A percentile compares a stretch with the other conserved stretches of the same genome.
Evolutionary conservation across 53 echinoderm and acorn worm species (phyloP).

Genomic region (Hippasteria phrygiana): DNA sequence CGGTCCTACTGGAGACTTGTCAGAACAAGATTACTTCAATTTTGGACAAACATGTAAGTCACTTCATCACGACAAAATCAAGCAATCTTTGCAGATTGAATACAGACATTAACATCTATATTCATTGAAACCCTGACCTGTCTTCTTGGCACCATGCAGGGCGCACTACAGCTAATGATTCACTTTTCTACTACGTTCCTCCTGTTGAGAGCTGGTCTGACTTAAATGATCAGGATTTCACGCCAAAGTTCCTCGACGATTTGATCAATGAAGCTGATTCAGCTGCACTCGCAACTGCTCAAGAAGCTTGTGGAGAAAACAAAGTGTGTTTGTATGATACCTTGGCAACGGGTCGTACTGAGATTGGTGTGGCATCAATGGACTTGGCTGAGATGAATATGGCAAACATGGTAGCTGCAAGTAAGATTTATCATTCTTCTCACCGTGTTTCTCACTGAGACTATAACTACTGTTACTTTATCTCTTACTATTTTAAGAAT

Average conservation of each 20-base stretch:
- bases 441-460: background rate
- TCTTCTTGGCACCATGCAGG: slow-evolving; percentile 11
- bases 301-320: slow-evolving; percentile 18
- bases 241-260: slow-evolving; percentile 76
- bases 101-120: too few relatives aligned
- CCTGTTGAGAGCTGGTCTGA: slow-evolving; percentile 34
- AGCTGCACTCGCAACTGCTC: background rate
- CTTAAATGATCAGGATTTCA: slow-evolving; percentile 66
- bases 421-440: background rate
- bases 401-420: background rate
- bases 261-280: background rate
- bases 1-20: slow-evolving; percentile 25
- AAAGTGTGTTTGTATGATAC: slow-evolving; percentile 50
- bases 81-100: too few relatives aligned
- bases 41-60: slow-evolving; percentile 85
- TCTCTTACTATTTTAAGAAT: too few relatives aligned
- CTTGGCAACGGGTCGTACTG: slow-evolving; percentile 36
- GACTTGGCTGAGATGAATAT: background rate
- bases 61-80: background rate
- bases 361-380: slow-evolving; percentile 17
- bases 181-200: slow-evolving; percentile 29
- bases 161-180: background rate
- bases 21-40: slow-evolving; percentile 65
- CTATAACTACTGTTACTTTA: too few relatives aligned
- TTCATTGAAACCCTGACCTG: too few relatives aligned